Conservation (phyloP, 2,888 invertebrate species). For the Cantharis lateralis region DNA sequence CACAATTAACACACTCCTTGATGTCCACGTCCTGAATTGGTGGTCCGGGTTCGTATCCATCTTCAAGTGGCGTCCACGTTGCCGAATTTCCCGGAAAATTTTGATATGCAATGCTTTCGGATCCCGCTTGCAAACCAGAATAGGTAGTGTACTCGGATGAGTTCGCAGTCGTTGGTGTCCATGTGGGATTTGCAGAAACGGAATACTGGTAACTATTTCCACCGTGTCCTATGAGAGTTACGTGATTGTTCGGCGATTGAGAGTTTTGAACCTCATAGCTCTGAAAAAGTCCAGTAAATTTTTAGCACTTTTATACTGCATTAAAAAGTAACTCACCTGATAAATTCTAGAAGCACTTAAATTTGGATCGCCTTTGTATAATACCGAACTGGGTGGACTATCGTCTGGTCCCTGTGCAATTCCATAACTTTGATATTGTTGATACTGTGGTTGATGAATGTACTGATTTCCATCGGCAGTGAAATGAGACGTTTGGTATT, state of each 20-base stretch:
- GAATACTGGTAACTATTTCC: constrained; percentile 60
- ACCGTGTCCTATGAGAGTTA: constrained; percentile 61
- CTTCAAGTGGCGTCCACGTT: constrained; percentile 24
- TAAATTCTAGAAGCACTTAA: constrained; percentile 64
- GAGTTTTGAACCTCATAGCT: constrained; percentile 60
- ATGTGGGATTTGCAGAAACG: constrained; percentile 35
- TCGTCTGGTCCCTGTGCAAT: constrained; percentile 42
- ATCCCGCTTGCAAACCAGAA: constrained; percentile 13
- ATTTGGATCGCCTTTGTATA: constrained; percentile 70
- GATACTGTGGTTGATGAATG: constrained; percentile 46
- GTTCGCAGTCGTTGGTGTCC: constrained; percentile 32
- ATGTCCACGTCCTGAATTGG: constrained; percentile 60
- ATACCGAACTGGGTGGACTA: constrained; percentile 62
- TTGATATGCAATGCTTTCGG: constrained; percentile 17
- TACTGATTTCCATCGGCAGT: constrained; percentile 40
- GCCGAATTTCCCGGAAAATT: constrained; percentile 8
- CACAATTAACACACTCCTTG: constrained; percentile 74
- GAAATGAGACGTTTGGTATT: constrained; percentile 42
- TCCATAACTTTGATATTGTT: constrained; percentile 35
- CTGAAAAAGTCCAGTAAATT: too few relatives aligned
- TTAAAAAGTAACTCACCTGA: constrained; percentile 28
- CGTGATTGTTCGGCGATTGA: constrained; percentile 61
- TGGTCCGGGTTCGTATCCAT: constrained; percentile 41
- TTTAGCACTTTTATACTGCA: too few relatives aligned
- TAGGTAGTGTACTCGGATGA: constrained; percentile 19